Base-by-base conservation (phyloP, 2,888 invertebrate genomes). In the Caenorhabditis sp. region DNA sequence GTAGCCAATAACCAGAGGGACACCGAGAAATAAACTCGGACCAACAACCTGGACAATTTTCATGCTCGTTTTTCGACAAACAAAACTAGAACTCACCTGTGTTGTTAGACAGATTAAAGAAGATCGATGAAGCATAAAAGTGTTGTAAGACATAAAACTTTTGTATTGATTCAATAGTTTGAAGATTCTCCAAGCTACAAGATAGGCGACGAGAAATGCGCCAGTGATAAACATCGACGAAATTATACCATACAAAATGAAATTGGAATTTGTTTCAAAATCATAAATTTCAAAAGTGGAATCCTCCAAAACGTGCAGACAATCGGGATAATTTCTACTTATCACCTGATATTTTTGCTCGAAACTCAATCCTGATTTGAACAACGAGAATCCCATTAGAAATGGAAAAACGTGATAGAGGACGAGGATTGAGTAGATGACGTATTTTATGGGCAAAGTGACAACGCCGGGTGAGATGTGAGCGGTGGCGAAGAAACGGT, bases 211-310 rank as follows among this genome's bases (percentile, higher is more conserved):
- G 3, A 17, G 2, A 43, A 43, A 43, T 43, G 43, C 43, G 6
- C 43, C 43, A 43, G 17, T 17, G 12, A 43, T 43, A 10, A 43
- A 17, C 2, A 17, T 14, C 14, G 43, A 43, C 12, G 43, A 43
- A 43, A 43, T 43, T 12, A 43, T 14, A 10, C 43, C 43, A 43
- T 43, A 43, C 6, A 43, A 3, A 12, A 69, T 58, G 54, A 69
- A 69, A 1, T 60, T 69, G 0, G 69, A 26, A 19, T 69, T 69
- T 2, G 43, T 17, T 31, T 69, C 37, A 17, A 62, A 61, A 43
- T 69, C 69, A 27, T 69, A 69, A 8, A 59, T 62, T 24, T 69
- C 69, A n/a, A 69, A 65, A 4, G 69, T 69, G 53, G 65, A 69
- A 23, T 69, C 69, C 14, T 65, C 4, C 12, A 69, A 58, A 0